Base-by-base conservation (phyloP, 2,888 invertebrate genomes). In the Pyrgus malvae region DNA sequence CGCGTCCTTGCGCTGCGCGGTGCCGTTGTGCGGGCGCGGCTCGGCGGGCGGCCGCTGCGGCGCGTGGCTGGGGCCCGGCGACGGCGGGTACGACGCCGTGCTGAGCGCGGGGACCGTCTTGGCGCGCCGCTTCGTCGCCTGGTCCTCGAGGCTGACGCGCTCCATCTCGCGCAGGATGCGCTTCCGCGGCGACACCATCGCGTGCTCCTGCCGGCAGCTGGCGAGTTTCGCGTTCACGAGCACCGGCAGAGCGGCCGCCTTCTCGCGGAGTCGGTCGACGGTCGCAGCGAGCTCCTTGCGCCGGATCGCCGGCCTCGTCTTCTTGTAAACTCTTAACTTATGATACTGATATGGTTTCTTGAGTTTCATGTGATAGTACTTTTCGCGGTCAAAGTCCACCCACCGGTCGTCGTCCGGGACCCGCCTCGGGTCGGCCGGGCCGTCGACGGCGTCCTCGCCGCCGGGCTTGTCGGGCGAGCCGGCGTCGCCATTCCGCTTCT, bases 141-240 rank as follows among this genome's bases (percentile, higher is more conserved):
- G 92, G 68, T 95, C 95, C 73, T 93, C 93, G 58, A 94, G 84
- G 60, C 93, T 94, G 5, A 95, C 95, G 69, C 94, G 92, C 76
- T 96, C 96, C 73, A 96, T 91, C 78, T 96, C 96, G 50, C 96
- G 92, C 59, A 96, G 87, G 80, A 96, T 94, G 65, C 96, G 92
- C 76, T 96, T 96, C 33, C 96, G 91, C 45, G 96, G 96, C 57
- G 96, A 96, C 21, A 96, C 95, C 67, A 95, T 93, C 65, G 76
- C 76, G 74, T 89, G 90, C 69, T 91, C 90, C 70, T 87, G 90
- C 42, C 89, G 80, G 58, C 90, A 90, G 64, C 67, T 81, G 16
- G 82, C 86, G 44, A 88, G 69, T 70, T 90, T 89, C 8, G 83
- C 85, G 69, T 89, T 87, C 44, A 88, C 81, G 44, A 86, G 83